Evolutionary conservation across 2,888 invertebrate genomes (phyloP), one percentile per base, ranked within the genome.

Genomic region (Parasteatoda lunata): DNA sequence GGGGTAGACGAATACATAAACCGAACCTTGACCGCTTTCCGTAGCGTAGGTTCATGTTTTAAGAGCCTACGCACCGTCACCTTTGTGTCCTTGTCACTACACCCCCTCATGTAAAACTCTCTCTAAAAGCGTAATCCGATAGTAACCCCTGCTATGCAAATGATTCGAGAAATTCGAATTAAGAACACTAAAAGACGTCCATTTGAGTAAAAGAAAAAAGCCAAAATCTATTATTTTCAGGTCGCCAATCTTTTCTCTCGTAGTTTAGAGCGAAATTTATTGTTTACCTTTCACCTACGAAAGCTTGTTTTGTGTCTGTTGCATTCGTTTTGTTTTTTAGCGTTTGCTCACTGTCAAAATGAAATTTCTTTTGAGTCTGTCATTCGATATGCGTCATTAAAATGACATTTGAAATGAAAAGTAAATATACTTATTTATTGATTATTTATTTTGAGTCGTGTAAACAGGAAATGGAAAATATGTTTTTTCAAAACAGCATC

Each of bases 11-110:
- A 30, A 30, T 30, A 30, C 30, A 30, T 48, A 51, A 45, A 71
- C 8, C 77, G 66, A 85, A 59, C 85, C 85, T 85, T 85, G 85
- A 85, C 85, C 85, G 85, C 80, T 80, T 85, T 85, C 64, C 49
- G 3, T 5, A 52, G 71, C 85, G 85, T 85, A 76, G 85, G 85
- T 64, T 71, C 72, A 8, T 66, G 30, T 11, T 7, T 2, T 52
- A 45, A 4, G 65, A 54, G 70, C 85, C 85, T 51, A 85, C 85
- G 85, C 79, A 6, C 54, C 54, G 52, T 79, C 71, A 59, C n/a
- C 64, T 52, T 47, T 77, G 54, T 71, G 85, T 80, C 85, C 85
- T 85, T 85, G 84, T 70, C 66, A 54, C 47, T 77, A 76, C 80
- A 85, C 85, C 79, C 85, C 72, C 47, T 81, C 45, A 15, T 69